A percentile compares a stretch with the other conserved stretches of the same genome.
These are phyloP conservation scores for Passerina amoena DNA, from an alignment of 2,113 vertebrate genomes.

Conservation along the genomic window DNA sequence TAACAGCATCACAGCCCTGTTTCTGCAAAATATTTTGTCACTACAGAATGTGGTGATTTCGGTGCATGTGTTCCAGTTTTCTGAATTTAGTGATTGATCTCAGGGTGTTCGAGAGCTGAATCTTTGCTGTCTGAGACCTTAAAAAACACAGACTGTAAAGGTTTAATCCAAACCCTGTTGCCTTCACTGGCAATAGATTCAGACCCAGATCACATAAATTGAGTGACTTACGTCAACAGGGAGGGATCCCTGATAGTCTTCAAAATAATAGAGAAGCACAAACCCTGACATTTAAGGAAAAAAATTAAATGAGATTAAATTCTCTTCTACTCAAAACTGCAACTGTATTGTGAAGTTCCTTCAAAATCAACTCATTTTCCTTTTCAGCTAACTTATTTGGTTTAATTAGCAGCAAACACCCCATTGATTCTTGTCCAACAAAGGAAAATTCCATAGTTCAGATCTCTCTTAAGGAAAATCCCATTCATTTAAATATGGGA, in stretches of 20 bases:
- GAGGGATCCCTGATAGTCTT: background rate
- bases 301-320: background rate
- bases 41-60: slow-evolving; percentile 21
- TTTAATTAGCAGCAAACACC: slow-evolving; percentile 54
- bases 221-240: background rate
- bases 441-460: slow-evolving; percentile 59
- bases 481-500: slow-evolving; percentile 45
- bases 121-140: background rate
- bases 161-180: background rate
- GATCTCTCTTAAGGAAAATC: slow-evolving; percentile 55
- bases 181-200: background rate
- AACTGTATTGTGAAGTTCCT: background rate
- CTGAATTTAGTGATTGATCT: slow-evolving; percentile 3
- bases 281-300: background rate
- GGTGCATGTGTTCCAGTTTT: background rate
- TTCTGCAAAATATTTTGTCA: slow-evolving; percentile 22
- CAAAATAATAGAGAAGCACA: background rate
- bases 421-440: slow-evolving; percentile 21
- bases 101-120: background rate
- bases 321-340: background rate
- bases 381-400: background rate
- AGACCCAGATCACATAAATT: background rate
- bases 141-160: background rate
- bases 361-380: slow-evolving; percentile 2
- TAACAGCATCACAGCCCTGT: background rate